Conservation (phyloP, 2,888 invertebrate species). For the Ormia ochracea region DNA sequence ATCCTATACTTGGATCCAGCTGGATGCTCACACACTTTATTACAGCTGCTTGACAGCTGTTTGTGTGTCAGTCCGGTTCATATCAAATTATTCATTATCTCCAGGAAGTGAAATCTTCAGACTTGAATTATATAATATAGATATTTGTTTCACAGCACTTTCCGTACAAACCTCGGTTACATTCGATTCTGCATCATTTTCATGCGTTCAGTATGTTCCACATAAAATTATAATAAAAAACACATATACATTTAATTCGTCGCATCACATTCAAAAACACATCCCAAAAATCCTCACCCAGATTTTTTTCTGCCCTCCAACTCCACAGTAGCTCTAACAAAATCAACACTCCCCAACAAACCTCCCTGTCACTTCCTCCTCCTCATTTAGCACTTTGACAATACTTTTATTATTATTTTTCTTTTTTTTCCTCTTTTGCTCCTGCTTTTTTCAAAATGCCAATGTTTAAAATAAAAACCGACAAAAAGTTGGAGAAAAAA, state of each 20-base stretch:
- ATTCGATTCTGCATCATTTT: constrained; percentile 1
- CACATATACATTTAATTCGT: constrained; percentile 46
- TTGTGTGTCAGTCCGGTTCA: too few species aligned
- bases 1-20: too few species aligned
- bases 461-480: constrained; percentile 49
- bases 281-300: constrained; percentile 25
- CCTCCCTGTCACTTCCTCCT: constrained; percentile 34
- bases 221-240: constrained; percentile 48
- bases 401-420: constrained; percentile 48
- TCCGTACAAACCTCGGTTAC: not conserved
- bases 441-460: constrained; percentile 49
- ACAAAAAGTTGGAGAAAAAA: not conserved
- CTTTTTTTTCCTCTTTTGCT: not conserved
- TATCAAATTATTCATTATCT: too few species aligned
- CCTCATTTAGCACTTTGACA: constrained; percentile 62
- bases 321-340: constrained; percentile 10
- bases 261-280: constrained; percentile 31
- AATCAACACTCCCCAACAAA: constrained; percentile 22
- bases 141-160: too few species aligned
- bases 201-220: constrained; percentile 37
- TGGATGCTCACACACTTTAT: too few species aligned
- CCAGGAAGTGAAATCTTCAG: too few species aligned
- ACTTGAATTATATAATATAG: too few species aligned
- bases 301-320: not conserved
- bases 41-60: too few species aligned